Conservation (phyloP, 2,113 vertebrate species). For the Myocastor coypus region DNA sequence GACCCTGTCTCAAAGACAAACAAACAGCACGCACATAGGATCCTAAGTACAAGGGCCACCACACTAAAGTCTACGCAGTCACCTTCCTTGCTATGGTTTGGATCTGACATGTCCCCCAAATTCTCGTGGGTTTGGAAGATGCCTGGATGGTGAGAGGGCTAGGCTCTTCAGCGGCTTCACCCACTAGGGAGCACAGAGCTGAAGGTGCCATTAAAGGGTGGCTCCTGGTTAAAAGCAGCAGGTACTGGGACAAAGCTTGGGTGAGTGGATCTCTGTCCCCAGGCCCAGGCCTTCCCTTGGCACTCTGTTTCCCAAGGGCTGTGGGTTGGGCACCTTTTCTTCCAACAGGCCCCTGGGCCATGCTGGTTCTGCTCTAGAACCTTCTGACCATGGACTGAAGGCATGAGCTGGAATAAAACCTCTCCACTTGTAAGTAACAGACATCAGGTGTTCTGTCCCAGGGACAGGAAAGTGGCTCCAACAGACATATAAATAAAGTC, state of each 20-base stretch:
- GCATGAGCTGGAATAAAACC: background rate
- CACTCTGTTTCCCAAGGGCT: background rate
- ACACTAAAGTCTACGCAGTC: background rate
- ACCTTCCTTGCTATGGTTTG: background rate
- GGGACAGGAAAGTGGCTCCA: background rate
- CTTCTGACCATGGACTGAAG: background rate
- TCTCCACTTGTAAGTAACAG: background rate
- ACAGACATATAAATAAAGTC: background rate
- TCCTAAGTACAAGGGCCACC: background rate
- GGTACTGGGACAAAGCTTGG: background rate
- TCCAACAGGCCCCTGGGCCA: background rate
- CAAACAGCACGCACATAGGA: background rate
- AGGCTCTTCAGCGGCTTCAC: background rate
- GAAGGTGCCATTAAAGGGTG: background rate
- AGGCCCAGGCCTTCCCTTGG: background rate
- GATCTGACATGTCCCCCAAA: background rate
- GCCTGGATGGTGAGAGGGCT: background rate
- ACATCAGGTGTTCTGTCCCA: background rate
- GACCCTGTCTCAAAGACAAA: background rate
- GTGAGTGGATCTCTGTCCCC: background rate
- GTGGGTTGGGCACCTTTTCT: background rate
- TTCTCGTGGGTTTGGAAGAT: background rate
- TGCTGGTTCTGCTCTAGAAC: background rate
- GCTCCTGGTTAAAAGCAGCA: background rate
- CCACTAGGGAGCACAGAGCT: background rate